Conservation (phyloP, 1,140 invertebrate species). For the Drosophila repleta region DNA sequence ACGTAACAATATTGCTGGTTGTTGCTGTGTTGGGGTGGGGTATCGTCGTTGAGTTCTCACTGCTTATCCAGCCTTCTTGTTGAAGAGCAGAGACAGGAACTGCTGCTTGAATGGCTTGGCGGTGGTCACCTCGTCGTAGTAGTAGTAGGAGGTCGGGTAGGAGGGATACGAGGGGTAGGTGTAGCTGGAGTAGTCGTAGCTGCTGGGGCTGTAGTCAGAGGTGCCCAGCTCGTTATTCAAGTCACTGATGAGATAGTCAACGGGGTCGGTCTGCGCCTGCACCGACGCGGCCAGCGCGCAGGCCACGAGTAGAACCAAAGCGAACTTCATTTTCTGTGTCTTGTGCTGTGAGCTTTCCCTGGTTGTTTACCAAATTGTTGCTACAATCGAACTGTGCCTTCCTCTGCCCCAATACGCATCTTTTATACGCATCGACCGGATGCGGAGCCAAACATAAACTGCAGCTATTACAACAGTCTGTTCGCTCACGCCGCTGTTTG, state of each 20-base stretch:
- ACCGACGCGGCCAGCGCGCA: conserved; percentile 14
- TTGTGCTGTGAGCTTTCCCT: conserved; percentile 8
- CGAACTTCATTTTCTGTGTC: conserved; percentile 58
- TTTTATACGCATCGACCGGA: conserved; percentile 53
- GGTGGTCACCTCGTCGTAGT: conserved; percentile 37
- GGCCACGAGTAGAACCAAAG: conserved; percentile 43
- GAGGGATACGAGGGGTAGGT: not conserved
- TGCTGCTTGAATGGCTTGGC: conserved; percentile 65
- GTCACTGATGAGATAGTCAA: too few species aligned
- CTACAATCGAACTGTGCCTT: conserved; percentile 56
- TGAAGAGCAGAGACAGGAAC: conserved; percentile 67
- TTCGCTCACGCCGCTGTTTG: conserved; percentile 50
- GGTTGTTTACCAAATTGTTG: conserved; percentile 36
- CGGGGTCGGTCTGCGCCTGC: not conserved
- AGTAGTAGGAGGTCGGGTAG: not conserved
- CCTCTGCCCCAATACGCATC: conserved; percentile 9
- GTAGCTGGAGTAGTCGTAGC: not conserved
- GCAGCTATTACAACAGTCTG: conserved; percentile 28
- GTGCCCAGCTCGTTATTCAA: too few species aligned
- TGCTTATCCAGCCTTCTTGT: conserved; percentile 63
- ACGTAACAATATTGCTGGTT: conserved; percentile 36
- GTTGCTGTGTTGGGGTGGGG: conserved; percentile 14
- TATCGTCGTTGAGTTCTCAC: conserved; percentile 1
- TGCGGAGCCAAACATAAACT: not conserved
- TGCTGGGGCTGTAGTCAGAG: conserved; percentile 38